Percentiles rank a stretch among this genome's conserved stretches.
These are phyloP conservation scores for Alligator mississippiensis DNA, from an alignment of 2,113 vertebrate genomes.

Conservation along the genomic window DNA sequence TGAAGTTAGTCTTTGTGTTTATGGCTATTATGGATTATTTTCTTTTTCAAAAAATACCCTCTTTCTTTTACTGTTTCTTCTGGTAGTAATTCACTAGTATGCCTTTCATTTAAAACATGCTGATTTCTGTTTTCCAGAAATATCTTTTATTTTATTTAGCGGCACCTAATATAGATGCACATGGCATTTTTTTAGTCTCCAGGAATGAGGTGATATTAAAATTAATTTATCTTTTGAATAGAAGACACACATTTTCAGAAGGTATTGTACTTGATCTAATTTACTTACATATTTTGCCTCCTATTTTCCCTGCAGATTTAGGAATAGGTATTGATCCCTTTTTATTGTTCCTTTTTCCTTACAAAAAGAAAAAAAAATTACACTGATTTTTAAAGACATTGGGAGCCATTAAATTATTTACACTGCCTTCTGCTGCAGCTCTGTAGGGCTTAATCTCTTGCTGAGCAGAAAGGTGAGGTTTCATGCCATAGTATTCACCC, in stretches of 20 bases:
- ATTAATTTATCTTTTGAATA: background rate
- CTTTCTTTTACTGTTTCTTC: background rate
- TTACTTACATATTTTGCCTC: background rate
- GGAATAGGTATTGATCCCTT: background rate
- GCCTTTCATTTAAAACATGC: background rate
- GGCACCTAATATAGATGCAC: background rate
- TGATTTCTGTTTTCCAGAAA: background rate
- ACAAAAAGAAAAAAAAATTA: background rate
- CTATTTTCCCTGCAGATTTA: background rate
- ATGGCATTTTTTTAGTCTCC: background rate
- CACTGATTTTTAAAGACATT: background rate
- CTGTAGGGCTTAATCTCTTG: background rate
- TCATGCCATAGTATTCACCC: too few relatives aligned
- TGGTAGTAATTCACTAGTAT: background rate
- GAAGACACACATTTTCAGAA: background rate
- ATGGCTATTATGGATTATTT: background rate
- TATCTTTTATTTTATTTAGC: background rate
- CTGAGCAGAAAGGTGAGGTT: too few relatives aligned
- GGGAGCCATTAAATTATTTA: background rate
- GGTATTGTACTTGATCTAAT: background rate
- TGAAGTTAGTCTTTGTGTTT: background rate
- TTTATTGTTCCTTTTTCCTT: background rate
- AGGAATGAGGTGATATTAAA: background rate
- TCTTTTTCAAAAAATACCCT: background rate
- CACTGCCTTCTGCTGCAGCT: background rate